Base-by-base conservation (phyloP, 2,888 invertebrate genomes). In the Stictocephala bisonia region DNA sequence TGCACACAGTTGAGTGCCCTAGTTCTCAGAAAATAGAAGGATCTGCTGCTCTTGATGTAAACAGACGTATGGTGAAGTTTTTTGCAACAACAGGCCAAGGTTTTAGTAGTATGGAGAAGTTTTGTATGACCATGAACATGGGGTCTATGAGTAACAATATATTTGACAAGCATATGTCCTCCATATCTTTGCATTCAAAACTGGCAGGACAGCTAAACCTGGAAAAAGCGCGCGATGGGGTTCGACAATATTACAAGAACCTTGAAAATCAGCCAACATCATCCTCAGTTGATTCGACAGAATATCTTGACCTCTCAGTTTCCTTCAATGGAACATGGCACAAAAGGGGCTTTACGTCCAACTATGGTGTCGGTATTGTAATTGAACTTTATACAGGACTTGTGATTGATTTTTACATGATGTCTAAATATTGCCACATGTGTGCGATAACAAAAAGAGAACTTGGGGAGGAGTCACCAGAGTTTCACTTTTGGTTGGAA, bases 261-360 rank as follows among this genome's bases (percentile, higher is more conserved):
- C 6, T 15, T 3, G 58, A 58, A n/a, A n/a, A n/a, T n/a, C n/a
- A n/a, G n/a, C n/a, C n/a, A n/a, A n/a, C n/a, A n/a, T n/a, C n/a
- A n/a, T n/a, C n/a, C n/a, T n/a, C n/a, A n/a, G n/a, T n/a, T n/a
- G n/a, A n/a, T n/a, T n/a, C n/a, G n/a, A n/a, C n/a, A n/a, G n/a
- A n/a, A 15, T 1, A 40, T 44, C 35, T 41, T 24, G 48, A 66
- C 26, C 18, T 68, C 20, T n/a, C n/a, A 48, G 50, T 68, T 18
- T 26, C 26, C 15, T 68, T 50, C 18, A 50, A 68, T 27, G 67
- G 67, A 0, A n/a, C 50, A 2, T 68, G 67, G 67, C 67, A 68
- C 18, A 68, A 44, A 9, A 48, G 27, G 9, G 67, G 67, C 2
- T 15, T n/a, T 15, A 66, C 29, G 7, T 50, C 50, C 7, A 68